Conservation (phyloP, 2,113 vertebrate genomes). For the Takifugu bimaculatus region DNA sequence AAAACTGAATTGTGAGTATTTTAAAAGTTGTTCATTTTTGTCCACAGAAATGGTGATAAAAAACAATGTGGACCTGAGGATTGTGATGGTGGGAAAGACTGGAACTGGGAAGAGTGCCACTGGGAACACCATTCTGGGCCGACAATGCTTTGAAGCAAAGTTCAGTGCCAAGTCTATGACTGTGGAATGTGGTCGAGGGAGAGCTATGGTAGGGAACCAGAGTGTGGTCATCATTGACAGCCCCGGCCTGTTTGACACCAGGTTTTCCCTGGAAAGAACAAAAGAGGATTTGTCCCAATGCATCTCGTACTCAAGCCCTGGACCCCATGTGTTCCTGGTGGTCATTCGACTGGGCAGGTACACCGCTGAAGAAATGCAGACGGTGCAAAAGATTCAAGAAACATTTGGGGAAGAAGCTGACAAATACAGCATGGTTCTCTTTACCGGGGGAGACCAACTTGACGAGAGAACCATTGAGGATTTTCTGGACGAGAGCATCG, state of each 20-base stretch:
- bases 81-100: slow-evolving; percentile 45
- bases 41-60: not conserved
- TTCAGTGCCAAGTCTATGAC: not conserved
- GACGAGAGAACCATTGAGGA: slow-evolving; percentile 4
- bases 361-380: slow-evolving; percentile 10
- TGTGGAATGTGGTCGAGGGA: not conserved
- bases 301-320: slow-evolving; percentile 4
- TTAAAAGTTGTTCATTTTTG: not conserved
- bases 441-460: slow-evolving; percentile 49
- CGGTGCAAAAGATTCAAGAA: slow-evolving; percentile 8
- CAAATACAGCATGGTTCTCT: slow-evolving; percentile 39
- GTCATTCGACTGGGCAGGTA: slow-evolving; percentile 1
- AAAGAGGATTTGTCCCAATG: not conserved
- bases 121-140: slow-evolving; percentile 30
- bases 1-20: no score
- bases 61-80: slow-evolving; percentile 11
- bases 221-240: slow-evolving; percentile 9
- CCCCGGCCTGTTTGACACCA: slow-evolving; percentile 16
- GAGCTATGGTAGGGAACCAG: not conserved
- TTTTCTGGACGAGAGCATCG: not conserved
- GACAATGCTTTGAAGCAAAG: not conserved
- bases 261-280: not conserved
- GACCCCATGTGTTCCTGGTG: slow-evolving; percentile 9
- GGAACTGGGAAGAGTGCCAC: slow-evolving; percentile 45
- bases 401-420: not conserved